These are phyloP conservation scores for Acanthococcus lagerstroemiae DNA, from an alignment of 2,888 invertebrate species.

Conservation along the genomic window DNA sequence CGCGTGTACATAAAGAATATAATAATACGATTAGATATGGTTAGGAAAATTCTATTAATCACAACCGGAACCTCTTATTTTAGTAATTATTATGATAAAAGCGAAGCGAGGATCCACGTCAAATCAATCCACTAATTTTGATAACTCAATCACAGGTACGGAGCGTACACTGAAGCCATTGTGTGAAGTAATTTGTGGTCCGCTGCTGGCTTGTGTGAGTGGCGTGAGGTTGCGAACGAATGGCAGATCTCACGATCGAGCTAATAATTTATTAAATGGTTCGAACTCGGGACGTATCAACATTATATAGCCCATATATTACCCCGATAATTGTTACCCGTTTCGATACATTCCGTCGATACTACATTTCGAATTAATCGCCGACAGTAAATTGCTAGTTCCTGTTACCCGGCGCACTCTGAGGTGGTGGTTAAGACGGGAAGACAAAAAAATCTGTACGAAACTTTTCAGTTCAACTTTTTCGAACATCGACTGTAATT, in stretches of 20 bases:
- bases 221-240: conserved; percentile 5
- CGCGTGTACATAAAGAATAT: too few species aligned
- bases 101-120: conserved; percentile 16
- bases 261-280: conserved; percentile 10
- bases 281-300: background rate
- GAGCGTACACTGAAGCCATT: conserved; percentile 1
- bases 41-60: conserved; percentile 26
- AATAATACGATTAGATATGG: conserved; percentile 15
- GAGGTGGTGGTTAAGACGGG: too few species aligned
- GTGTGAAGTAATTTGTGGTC: background rate
- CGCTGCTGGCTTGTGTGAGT: background rate
- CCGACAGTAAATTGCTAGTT: too few species aligned
- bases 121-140: conserved; percentile 21
- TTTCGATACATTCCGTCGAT: too few species aligned
- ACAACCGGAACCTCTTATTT: conserved; percentile 28
- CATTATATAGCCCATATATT: background rate
- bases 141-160: conserved; percentile 14
- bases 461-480: too few species aligned
- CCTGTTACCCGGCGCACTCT: too few species aligned
- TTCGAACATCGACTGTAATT: too few species aligned
- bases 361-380: too few species aligned
- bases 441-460: too few species aligned
- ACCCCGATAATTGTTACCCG: background rate
- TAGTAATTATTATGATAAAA: conserved; percentile 26
- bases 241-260: conserved; percentile 19